Evolutionary conservation across 1,140 invertebrate species (phyloP).

Genomic region (Acromyrmex heyeri): DNA sequence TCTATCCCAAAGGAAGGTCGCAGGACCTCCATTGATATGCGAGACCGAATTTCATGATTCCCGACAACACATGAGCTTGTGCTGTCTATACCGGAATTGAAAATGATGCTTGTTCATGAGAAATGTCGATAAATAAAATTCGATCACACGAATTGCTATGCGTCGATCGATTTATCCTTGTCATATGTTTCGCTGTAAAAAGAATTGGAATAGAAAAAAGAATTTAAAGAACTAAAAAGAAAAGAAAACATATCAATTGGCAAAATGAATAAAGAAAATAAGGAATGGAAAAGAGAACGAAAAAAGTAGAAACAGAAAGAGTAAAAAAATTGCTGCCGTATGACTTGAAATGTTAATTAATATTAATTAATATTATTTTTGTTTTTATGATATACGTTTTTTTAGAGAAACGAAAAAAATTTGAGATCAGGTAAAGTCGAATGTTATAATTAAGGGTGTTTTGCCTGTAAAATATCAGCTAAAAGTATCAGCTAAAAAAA

Average conservation of each 20-base stretch:
- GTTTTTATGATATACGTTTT: not conserved
- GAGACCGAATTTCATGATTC: constrained; percentile 43
- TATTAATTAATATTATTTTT: not conserved
- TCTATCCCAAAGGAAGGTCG: not conserved
- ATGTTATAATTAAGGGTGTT: not conserved
- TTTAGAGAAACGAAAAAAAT: not conserved
- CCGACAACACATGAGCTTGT: constrained; percentile 5
- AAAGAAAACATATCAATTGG: not conserved
- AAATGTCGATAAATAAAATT: constrained; percentile 54
- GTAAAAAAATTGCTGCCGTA: not conserved
- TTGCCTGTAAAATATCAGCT: too few species aligned
- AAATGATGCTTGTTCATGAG: not conserved
- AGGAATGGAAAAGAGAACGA: not conserved
- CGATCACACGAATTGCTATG: constrained; percentile 12
- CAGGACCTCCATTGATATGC: constrained; percentile 36
- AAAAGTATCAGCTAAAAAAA: too few species aligned
- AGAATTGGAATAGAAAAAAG: not conserved
- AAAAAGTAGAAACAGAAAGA: not conserved
- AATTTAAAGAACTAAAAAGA: not conserved
- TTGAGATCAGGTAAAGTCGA: not conserved
- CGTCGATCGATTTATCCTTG: constrained; percentile 32
- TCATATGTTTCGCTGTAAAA: not conserved
- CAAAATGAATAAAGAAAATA: not conserved
- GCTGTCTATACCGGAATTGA: constrained; percentile 32
- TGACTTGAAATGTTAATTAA: constrained; percentile 27